Percentiles rank a stretch among this genome's conserved stretches.
These are phyloP conservation scores for Sipha flava DNA, from an alignment of 1,140 invertebrate species.

Conservation along the genomic window DNA sequence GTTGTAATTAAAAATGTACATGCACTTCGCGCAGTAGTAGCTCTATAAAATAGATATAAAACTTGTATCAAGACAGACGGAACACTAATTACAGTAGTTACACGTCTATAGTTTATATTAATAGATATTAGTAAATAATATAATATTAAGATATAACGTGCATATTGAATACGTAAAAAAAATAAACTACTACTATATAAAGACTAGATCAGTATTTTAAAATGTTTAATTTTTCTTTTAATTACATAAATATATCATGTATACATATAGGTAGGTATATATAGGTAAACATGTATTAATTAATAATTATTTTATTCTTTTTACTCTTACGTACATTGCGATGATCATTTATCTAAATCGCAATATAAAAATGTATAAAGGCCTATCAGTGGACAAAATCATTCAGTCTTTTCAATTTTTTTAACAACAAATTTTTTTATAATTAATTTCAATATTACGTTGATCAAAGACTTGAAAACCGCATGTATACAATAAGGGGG, in stretches of 20 bases:
- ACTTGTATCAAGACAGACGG: not conserved
- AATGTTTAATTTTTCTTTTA: not conserved
- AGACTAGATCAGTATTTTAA: constrained; percentile 29
- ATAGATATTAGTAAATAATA: not conserved
- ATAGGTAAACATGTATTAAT: not conserved
- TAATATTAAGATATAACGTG: constrained; percentile 16
- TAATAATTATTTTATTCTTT: not conserved
- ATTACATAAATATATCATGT: not conserved
- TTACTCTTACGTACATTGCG: not conserved
- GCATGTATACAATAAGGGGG: not conserved
- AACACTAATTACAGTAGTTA: not conserved
- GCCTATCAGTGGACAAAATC: constrained; percentile 23
- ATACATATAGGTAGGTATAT: not conserved
- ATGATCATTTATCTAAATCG: not conserved
- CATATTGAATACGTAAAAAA: not conserved
- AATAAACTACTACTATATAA: constrained; percentile 6
- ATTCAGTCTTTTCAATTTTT: constrained; percentile 29
- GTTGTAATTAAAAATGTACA: not conserved
- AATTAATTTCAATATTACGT: not conserved
- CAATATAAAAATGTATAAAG: constrained; percentile 13
- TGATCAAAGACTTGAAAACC: constrained; percentile 4
- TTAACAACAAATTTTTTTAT: not conserved
- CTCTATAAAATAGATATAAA: not conserved
- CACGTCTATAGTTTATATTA: not conserved
- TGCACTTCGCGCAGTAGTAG: not conserved